Evolutionary conservation across 1,140 invertebrate species (phyloP).

Genomic region (Yoshiicerus persimilis): DNA sequence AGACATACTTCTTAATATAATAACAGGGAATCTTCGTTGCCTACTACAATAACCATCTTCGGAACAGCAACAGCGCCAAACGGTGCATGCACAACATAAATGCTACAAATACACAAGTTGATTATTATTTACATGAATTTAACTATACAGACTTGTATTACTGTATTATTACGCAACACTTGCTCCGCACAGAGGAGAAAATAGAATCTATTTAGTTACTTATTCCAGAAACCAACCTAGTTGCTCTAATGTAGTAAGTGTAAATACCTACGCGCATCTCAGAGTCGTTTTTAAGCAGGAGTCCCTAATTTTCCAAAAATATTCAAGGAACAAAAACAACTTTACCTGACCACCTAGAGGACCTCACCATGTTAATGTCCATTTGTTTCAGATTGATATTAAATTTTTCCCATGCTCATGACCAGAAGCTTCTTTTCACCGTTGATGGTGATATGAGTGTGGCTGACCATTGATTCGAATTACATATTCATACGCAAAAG

Average conservation of each 20-base stretch:
- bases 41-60: too few relatives aligned
- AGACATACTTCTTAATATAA: neutral
- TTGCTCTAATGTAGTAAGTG: too few relatives aligned
- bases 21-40: neutral
- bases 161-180: neutral
- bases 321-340: neutral
- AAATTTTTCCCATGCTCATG: neutral
- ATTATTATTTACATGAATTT: neutral
- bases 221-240: neutral
- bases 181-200: too few relatives aligned
- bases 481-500: conserved; percentile 2
- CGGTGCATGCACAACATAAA: too few relatives aligned
- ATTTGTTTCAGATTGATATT: neutral
- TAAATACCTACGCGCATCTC: neutral
- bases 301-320: neutral
- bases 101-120: neutral
- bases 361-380: neutral
- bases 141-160: neutral
- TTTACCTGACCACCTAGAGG: neutral
- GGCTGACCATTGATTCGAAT: neutral
- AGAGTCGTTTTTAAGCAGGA: neutral
- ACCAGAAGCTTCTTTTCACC: neutral
- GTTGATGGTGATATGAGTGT: neutral
- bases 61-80: too few relatives aligned
- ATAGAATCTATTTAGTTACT: neutral